Evolutionary conservation across 64 coral and sea anemone species (phyloP), one percentile per base, ranked within the genome.

Genomic region (Montipora foliosa): DNA sequence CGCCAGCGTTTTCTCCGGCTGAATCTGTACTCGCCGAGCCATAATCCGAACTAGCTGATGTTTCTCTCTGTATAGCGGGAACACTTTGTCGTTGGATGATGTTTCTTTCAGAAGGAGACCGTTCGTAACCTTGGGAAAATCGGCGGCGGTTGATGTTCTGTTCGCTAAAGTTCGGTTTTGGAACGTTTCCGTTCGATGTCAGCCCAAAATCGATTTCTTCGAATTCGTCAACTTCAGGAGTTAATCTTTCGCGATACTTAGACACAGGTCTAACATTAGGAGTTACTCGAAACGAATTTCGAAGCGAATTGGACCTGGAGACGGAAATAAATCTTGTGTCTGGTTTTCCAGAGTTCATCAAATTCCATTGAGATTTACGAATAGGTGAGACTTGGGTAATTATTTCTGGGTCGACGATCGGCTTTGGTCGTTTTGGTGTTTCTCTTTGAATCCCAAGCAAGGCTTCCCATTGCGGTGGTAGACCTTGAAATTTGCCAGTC

Each of bases 301-400:
- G 92, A 52, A 98, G 91, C 5, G 96, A 98, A 89, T 98, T 98
- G 1, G 96, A 98, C 50, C 96, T 50, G 61, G 91, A 94, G 47
- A 98, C 96, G 49, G 93, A 95, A 75, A 98, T 90, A 10, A 98
- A 78, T 67, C 79, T 95, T 17, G 59, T 12, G 3, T 88, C 57
- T 47, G 70, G 89, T 44, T 87, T 87, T 60, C 82, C 84, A 16
- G 22, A 70, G 88, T 59, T 89, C 76, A 96, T 85, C 75, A 96
- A 84, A 61, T 93, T 89, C 86, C 83, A 87, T 66, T 96, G 91
- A 8, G 95, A 96, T 86, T 89, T 96, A 79, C 95, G 64, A 22
- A 98, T 77, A 5, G 96, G 96, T 69, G 96, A 94, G 53, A 98
- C 90, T 98, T 92, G 93, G 8, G 96, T 98, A 75, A 98, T 98